Evolutionary conservation across 2,888 invertebrate species (phyloP), one percentile per base, ranked within the genome.

Genomic region (Drosophila lutescens): DNA sequence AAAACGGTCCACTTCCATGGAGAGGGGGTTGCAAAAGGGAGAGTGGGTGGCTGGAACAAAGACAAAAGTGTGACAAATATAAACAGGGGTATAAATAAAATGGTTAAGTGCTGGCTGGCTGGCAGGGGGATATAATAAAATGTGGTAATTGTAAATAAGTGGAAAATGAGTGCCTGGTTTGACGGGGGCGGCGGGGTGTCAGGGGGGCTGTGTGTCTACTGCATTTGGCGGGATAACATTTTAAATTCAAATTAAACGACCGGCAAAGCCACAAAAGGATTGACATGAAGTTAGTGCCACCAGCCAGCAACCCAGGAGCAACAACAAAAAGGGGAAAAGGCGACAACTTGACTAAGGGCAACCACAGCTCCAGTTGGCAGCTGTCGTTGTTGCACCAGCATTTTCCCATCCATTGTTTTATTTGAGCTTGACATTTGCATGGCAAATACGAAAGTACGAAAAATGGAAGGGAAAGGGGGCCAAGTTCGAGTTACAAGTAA

Each of bases 71-170:
- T 87, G 89, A 85, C 85, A 85, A 89, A 81, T 84, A 88, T 87
- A 85, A 87, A 85, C 82, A 88, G 74, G 70, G 80, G 87, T 84
- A 87, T 84, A 87, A 89, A 87, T 87, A 89, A 87, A 86, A 84
- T 76, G 76, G 86, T 74, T 65, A 75, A 80, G 70, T 73, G 44
- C 54, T 51, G 30, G 32, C 10, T 17, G 44, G 17, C 17, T 32
- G 46, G 10, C 47, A 41, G 40, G 34, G 63, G 61, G 61, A 81
- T 49, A 78, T 78, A 86, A 84, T 85, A 87, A 89, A 85, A 87
- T 89, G 89, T 81, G 88, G 88, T 86, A 86, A 89, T 86, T 86
- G 89, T 89, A 89, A 87, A 89, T 87, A 85, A 89, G 88, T 89
- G 88, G 86, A 89, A 89, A 84, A 82, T 74, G 77, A 81, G 75